Evolutionary conservation across 2,888 invertebrate genomes (phyloP), one percentile per base, ranked within the genome.

Genomic region (Isoperla grammatica): DNA sequence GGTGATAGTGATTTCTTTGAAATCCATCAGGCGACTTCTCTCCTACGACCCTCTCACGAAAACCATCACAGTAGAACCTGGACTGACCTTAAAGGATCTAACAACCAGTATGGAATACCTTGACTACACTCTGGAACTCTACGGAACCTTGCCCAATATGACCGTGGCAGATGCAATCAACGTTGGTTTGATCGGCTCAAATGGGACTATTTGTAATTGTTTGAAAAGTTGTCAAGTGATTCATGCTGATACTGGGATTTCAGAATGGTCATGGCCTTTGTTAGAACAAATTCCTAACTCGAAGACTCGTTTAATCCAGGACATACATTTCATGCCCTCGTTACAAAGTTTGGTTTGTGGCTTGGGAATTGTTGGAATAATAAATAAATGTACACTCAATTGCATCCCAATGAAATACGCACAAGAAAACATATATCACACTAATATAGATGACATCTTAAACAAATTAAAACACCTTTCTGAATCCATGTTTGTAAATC

Each of bases 71-170:
- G 55, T 63, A 3, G 63, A 63, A 56, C 58, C 54, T 3, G 63
- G 63, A 11, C 15, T 63, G 11, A 61, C 61, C 5, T 13, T 63
- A n/a, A 22, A 50, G 8, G 63, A 63, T 5, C 20, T 61, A 11
- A 29, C 58, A 4, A 48, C 37, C 9, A 15, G 56, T 13, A 40
- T 61, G 56, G 61, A 58, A 23, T 59, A 53, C 12, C 22, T 53
- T 11, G 56, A 58, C 42, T 56, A 29, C 35, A 59, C 61, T 12
- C 19, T 63, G 40, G 45, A 61, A 40, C 19, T 63, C 1, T 61
- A 63, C 29, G 63, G 63, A 1, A 56, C 54, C 5, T n/a, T 63
- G 43, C 63, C 63, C 12, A 39, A 63, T 22, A 59, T 63, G 59
- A 39, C 63, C 9, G 19, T 63, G 19, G 45, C 57, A 2, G 63